These are phyloP conservation scores for Bombylius discolor DNA, from an alignment of 2,888 invertebrate genomes.

Conservation along the genomic window DNA sequence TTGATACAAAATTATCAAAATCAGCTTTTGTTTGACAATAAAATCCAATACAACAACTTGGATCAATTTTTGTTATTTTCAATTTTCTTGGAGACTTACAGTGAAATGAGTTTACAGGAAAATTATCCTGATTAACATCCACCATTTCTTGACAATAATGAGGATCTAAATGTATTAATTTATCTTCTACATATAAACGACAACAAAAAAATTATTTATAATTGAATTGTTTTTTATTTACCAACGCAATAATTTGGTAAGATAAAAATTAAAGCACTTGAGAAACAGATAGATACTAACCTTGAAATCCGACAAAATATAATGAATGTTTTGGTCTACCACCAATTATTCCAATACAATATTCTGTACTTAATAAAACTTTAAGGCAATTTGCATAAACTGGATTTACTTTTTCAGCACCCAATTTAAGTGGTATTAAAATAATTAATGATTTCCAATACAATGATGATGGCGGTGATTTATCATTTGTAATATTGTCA, in stretches of 20 bases:
- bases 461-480: background rate
- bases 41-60: slow-evolving; percentile 84
- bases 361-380: slow-evolving; percentile 61
- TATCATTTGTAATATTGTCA: background rate
- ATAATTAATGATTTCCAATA: slow-evolving; percentile 67
- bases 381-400: slow-evolving; percentile 75
- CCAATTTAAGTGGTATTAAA: slow-evolving; percentile 72
- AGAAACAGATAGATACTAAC: slow-evolving; percentile 26
- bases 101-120: slow-evolving; percentile 67
- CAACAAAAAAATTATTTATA: background rate
- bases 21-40: slow-evolving; percentile 65
- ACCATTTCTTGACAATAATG: slow-evolving; percentile 89
- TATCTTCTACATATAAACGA: slow-evolving; percentile 50
- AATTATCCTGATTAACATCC: slow-evolving; percentile 67
- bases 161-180: slow-evolving; percentile 84
- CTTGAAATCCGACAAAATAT: slow-evolving; percentile 87
- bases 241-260: no score
- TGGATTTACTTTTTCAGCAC: slow-evolving; percentile 74
- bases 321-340: slow-evolving; percentile 86
- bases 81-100: slow-evolving; percentile 77
- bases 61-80: slow-evolving; percentile 76
- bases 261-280: no score
- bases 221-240: no score
- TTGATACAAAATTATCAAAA: slow-evolving; percentile 60
- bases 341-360: slow-evolving; percentile 84